phyloP scores from a whole-genome alignment of 2,888 invertebrate genomes.

The Helobdella robusta region DNA sequence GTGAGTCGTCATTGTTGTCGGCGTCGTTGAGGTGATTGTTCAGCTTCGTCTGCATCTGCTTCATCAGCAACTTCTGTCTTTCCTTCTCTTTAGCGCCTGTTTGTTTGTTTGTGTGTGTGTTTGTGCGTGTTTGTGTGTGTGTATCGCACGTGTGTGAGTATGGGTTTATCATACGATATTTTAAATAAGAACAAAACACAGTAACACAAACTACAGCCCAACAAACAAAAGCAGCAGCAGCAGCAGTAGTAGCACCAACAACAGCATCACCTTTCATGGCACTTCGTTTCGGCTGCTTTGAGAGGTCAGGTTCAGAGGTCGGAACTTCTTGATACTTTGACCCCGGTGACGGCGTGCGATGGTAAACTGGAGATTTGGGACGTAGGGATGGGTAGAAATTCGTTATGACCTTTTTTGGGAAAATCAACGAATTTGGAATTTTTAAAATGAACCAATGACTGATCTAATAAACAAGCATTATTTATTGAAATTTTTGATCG shows the following conservation, averaged over 20 bases:
- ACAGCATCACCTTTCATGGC: slow-evolving; percentile 8
- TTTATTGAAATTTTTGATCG: no score
- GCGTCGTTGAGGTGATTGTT: neutral
- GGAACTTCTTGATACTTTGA: slow-evolving; percentile 22
- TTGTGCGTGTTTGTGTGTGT: no score
- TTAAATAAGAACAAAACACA: no score
- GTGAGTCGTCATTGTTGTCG: neutral
- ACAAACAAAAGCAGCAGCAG: no score
- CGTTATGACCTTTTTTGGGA: slow-evolving; percentile 11
- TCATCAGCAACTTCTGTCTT: slow-evolving; percentile 2
- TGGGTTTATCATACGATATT: no score
- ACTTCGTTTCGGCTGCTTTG: slow-evolving; percentile 20
- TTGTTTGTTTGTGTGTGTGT: neutral
- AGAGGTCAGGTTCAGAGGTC: slow-evolving; percentile 23
- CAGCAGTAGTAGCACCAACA: no score
- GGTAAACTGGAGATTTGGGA: neutral
- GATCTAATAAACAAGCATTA: no score
- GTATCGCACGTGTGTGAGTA: no score
- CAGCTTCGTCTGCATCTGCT: slow-evolving; percentile 2
- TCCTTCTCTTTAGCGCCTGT: slow-evolving; percentile 16
- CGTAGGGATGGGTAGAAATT: slow-evolving; percentile 21
- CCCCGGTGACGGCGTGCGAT: neutral
- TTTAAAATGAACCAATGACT: no score
- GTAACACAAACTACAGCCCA: no score
- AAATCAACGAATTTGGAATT: no score